Percentiles rank a stretch among this genome's conserved stretches.
These are phyloP conservation scores for Cybosia mesomella DNA, from an alignment of 2,888 invertebrate genomes.

Conservation along the genomic window DNA sequence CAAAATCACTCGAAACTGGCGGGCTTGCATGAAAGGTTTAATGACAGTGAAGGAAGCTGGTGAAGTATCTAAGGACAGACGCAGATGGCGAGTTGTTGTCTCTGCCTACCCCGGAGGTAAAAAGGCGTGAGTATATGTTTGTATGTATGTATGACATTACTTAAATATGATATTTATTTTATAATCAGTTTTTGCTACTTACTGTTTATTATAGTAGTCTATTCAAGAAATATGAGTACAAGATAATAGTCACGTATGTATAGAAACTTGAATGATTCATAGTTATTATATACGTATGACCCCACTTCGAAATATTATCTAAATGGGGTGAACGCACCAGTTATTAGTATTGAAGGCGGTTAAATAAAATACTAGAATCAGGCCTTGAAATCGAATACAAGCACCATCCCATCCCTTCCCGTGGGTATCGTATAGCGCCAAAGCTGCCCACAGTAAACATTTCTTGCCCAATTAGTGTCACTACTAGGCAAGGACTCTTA, in stretches of 20 bases:
- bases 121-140: too few species aligned
- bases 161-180: background rate
- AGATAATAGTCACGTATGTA: conserved; percentile 51
- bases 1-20: too few species aligned
- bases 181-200: conserved; percentile 8
- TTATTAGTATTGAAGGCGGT: background rate
- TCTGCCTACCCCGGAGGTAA: too few species aligned
- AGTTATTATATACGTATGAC: conserved; percentile 29
- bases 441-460: too few species aligned
- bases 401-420: background rate
- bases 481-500: too few species aligned
- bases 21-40: too few species aligned
- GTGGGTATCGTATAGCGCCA: background rate
- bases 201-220: background rate
- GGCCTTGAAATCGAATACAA: background rate
- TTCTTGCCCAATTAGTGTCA: too few species aligned
- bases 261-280: conserved; percentile 36
- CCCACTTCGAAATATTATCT: conserved; percentile 27
- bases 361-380: background rate
- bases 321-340: conserved; percentile 17
- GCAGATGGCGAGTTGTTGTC: too few species aligned
- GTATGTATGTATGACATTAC: too few species aligned
- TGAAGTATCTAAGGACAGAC: too few species aligned
- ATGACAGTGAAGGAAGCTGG: too few species aligned
- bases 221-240: conserved; percentile 25